Conservation (phyloP, 2,113 vertebrate species). For the Nematolebias whitei region DNA sequence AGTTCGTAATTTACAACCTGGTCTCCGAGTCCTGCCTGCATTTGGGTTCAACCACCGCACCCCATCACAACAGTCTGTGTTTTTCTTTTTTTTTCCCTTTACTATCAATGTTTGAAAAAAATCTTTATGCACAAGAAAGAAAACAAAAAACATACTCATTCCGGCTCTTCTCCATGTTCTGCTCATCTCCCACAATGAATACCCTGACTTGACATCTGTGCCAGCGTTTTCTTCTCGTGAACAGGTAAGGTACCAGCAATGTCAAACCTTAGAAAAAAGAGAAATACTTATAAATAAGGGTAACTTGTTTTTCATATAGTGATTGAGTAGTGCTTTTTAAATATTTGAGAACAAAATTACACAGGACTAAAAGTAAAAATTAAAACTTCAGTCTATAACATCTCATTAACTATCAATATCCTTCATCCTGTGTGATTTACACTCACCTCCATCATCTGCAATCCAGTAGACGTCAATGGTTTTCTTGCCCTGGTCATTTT, state of each 20-base stretch:
- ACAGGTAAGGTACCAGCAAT: slow-evolving; percentile 81
- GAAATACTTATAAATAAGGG: background rate
- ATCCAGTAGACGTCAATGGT: slow-evolving; percentile 83
- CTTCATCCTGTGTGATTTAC: too few relatives aligned
- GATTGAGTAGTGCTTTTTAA: background rate
- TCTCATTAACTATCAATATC: background rate
- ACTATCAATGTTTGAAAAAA: too few relatives aligned
- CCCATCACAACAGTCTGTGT: too few relatives aligned
- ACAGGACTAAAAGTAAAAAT: too few relatives aligned
- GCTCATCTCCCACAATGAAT: slow-evolving; percentile 74
- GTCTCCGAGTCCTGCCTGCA: too few relatives aligned
- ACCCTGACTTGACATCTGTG: slow-evolving; percentile 72
- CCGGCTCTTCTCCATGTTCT: slow-evolving; percentile 75
- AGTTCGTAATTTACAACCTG: too few relatives aligned
- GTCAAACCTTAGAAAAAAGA: slow-evolving; percentile 76
- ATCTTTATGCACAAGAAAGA: too few relatives aligned
- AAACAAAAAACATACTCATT: slow-evolving; percentile 78
- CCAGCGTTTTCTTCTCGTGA: slow-evolving; percentile 79
- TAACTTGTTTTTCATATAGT: background rate
- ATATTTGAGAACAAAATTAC: too few relatives aligned
- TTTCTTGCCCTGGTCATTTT: slow-evolving; percentile 75
- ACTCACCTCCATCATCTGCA: slow-evolving; percentile 80
- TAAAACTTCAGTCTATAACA: too few relatives aligned
- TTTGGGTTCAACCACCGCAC: too few relatives aligned
- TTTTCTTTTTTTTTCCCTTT: too few relatives aligned